Conservation (phyloP, 2,113 vertebrate genomes). For the Chloebia gouldiae region DNA sequence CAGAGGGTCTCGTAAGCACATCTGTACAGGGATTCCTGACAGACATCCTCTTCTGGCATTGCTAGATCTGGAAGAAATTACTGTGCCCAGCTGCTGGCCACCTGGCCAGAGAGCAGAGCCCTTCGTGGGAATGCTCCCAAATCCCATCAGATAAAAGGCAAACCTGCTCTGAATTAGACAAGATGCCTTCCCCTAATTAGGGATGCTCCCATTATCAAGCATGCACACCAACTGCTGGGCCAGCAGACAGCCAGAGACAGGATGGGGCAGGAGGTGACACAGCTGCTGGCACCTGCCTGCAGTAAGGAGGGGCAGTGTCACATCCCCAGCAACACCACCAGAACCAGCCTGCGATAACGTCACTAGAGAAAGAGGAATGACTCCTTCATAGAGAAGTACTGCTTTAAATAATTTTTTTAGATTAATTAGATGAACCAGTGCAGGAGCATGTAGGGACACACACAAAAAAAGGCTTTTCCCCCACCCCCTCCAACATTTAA, state of each 20-base stretch:
- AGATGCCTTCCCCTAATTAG: neutral
- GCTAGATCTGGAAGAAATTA: conserved; percentile 46
- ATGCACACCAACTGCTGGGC: neutral
- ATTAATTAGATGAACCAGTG: neutral
- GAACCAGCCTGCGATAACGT: neutral
- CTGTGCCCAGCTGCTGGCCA: conserved; percentile 34
- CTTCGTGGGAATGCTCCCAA: conserved; percentile 7
- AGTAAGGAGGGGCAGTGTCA: neutral
- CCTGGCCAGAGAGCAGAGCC: neutral
- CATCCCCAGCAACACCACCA: neutral
- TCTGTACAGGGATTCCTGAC: neutral
- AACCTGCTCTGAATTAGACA: conserved; percentile 9
- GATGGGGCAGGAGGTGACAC: neutral
- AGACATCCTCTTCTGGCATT: neutral
- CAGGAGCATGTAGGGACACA: neutral
- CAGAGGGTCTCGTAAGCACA: neutral
- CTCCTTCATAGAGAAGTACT: neutral
- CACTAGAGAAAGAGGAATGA: neutral
- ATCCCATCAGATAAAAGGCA: neutral
- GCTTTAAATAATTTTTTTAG: neutral
- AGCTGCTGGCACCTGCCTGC: neutral
- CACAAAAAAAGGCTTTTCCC: neutral
- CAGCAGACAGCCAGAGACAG: neutral
- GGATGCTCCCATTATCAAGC: neutral
- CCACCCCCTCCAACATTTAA: neutral